Evolutionary conservation across 2,888 invertebrate species (phyloP).

Genomic region (Apamea anceps): DNA sequence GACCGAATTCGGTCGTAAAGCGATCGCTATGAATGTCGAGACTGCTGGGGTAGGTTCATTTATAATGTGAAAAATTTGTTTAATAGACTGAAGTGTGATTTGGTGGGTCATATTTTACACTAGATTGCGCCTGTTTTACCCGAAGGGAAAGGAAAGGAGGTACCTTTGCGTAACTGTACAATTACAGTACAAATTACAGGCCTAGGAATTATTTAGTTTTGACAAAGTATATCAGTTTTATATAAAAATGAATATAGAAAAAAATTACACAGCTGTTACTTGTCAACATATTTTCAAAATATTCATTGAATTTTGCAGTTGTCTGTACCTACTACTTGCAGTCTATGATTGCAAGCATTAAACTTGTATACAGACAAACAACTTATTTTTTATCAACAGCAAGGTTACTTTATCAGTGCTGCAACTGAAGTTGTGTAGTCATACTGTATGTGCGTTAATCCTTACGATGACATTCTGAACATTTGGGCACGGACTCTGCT

Average conservation of each 20-base stretch:
- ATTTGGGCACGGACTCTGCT: conserved; percentile 21
- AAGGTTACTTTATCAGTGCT: conserved; percentile 45
- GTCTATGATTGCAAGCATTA: not conserved
- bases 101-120: too few species aligned
- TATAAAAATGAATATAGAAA: too few species aligned
- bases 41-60: too few species aligned
- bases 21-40: too few species aligned
- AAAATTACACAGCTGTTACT: too few species aligned
- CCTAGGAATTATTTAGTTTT: not conserved
- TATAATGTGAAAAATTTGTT: too few species aligned
- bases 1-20: too few species aligned
- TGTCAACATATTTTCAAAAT: not conserved
- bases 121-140: too few species aligned
- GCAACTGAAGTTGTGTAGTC: conserved; percentile 32
- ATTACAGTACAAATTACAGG: not conserved
- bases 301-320: not conserved
- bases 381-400: conserved; percentile 25
- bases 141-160: too few species aligned
- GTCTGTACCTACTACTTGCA: conserved; percentile 14
- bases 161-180: too few species aligned
- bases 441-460: conserved; percentile 7
- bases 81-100: too few species aligned
- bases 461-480: conserved; percentile 23
- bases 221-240: too few species aligned
- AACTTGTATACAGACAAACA: not conserved